phyloP scores from a whole-genome alignment of 2,888 invertebrate genomes.

The Mythimna impura region DNA sequence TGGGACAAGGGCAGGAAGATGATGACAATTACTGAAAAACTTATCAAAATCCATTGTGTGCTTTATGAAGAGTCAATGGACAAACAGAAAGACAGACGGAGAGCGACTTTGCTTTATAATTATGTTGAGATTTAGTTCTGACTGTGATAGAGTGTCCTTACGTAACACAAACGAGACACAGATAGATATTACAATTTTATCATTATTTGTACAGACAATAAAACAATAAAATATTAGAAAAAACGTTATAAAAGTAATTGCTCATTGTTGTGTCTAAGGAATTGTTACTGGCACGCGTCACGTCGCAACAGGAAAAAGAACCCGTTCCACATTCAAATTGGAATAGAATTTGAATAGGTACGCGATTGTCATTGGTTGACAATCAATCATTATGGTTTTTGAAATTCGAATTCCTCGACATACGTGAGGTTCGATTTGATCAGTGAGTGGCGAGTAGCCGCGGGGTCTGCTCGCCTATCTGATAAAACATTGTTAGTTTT shows the following conservation, averaged over 20 bases:
- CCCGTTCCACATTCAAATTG: conserved; percentile 88
- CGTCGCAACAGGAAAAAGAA: conserved; percentile 83
- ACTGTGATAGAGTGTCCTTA: conserved; percentile 13
- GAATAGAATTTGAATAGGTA: conserved; percentile 86
- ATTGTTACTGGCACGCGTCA: conserved; percentile 79
- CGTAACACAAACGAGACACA: conserved; percentile 30
- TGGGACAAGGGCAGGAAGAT: no score
- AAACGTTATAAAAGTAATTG: conserved; percentile 79
- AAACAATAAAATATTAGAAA: conserved; percentile 70
- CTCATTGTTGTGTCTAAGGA: conserved; percentile 82
- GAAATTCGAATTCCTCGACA: conserved; percentile 86
- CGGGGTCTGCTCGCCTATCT: conserved; percentile 70
- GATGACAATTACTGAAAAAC: no score
- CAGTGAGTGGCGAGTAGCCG: conserved; percentile 76
- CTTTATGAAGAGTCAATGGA: conserved; percentile 1
- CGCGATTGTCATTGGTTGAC: conserved; percentile 89
- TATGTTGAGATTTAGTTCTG: neutral
- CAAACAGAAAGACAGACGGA: neutral
- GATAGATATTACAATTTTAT: conserved; percentile 48
- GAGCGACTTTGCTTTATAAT: no score
- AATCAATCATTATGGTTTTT: conserved; percentile 89
- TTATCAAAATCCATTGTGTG: no score
- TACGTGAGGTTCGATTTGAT: conserved; percentile 84
- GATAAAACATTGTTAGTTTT: conserved; percentile 69
- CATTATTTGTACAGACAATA: conserved; percentile 59